These are phyloP conservation scores for Caenorhabditis becei DNA, from an alignment of 2,888 invertebrate species.

Conservation along the genomic window DNA sequence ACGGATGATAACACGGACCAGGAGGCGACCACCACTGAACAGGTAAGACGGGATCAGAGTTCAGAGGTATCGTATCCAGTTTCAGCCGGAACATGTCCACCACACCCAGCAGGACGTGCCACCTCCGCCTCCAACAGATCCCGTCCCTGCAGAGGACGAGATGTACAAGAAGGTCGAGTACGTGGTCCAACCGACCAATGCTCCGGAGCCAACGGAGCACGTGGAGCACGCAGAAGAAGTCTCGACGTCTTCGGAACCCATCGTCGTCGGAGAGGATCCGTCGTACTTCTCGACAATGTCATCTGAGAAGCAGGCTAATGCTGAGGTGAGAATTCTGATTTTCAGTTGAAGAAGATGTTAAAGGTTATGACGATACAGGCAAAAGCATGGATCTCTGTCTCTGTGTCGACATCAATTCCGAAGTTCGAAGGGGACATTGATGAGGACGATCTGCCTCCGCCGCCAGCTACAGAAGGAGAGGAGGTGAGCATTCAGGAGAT, in stretches of 20 bases:
- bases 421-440: constrained; percentile 63
- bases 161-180: constrained; percentile 60
- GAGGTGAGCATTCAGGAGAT: too few species aligned
- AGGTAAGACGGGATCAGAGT: too few species aligned
- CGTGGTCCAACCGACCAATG: constrained; percentile 50
- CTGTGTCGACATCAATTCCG: constrained; percentile 45
- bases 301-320: constrained; percentile 34
- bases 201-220: constrained; percentile 12
- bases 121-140: constrained; percentile 17
- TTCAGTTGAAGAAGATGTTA: too few species aligned
- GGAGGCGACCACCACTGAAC: constrained; percentile 15
- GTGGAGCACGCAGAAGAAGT: neutral
- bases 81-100: constrained; percentile 22
- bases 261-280: constrained; percentile 49
- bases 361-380: constrained; percentile 46
- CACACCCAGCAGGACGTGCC: constrained; percentile 26
- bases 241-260: constrained; percentile 23
- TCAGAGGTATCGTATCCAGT: too few species aligned
- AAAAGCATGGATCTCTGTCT: constrained; percentile 62
- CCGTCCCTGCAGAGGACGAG: constrained; percentile 2
- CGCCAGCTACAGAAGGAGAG: constrained; percentile 25
- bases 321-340: constrained; percentile 8
- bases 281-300: constrained; percentile 42
- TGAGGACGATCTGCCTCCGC: constrained; percentile 63
- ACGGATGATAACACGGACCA: neutral